Evolutionary conservation across 2,797 vertebrate genomes (phyloP).

Genomic region (Microchirus variegatus): DNA sequence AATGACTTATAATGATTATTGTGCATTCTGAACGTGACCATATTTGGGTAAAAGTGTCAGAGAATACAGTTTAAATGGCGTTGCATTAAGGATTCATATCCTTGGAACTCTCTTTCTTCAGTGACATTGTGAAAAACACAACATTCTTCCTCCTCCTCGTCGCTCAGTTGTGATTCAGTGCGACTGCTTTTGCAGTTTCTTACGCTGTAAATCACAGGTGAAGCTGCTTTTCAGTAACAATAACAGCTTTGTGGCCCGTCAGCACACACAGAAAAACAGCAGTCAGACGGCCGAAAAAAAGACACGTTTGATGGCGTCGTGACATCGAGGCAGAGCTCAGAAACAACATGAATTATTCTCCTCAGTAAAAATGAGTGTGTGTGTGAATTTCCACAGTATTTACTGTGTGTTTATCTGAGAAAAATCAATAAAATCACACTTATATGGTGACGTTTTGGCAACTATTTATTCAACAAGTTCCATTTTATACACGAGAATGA

Average conservation of each 20-base stretch:
- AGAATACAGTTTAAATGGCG: too few species aligned
- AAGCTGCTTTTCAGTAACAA: conserved; percentile 2
- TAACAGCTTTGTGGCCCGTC: background rate
- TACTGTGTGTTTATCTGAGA: conserved; percentile 30
- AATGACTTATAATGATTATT: too few species aligned
- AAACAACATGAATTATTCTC: conserved; percentile 49
- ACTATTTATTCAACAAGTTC: conserved; percentile 81
- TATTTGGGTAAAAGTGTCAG: too few species aligned
- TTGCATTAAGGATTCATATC: too few species aligned
- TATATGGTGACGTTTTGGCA: conserved; percentile 66
- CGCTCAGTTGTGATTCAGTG: conserved; percentile 16
- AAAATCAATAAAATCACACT: conserved; percentile 44
- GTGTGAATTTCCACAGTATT: conserved; percentile 18
- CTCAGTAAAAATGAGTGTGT: conserved; percentile 46
- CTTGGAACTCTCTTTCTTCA: too few species aligned
- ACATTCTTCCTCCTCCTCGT: background rate
- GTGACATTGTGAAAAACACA: background rate
- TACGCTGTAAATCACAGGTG: background rate
- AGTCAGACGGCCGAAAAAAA: conserved; percentile 9
- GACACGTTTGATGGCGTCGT: conserved; percentile 13
- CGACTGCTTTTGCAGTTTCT: conserved; percentile 7
- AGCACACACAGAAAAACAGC: conserved; percentile 14
- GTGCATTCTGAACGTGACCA: too few species aligned
- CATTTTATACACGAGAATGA: conserved; percentile 78
- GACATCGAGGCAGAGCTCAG: conserved; percentile 14